phyloP scores from a whole-genome alignment of 2,113 vertebrate species.

The Physeter macrocephalus region DNA sequence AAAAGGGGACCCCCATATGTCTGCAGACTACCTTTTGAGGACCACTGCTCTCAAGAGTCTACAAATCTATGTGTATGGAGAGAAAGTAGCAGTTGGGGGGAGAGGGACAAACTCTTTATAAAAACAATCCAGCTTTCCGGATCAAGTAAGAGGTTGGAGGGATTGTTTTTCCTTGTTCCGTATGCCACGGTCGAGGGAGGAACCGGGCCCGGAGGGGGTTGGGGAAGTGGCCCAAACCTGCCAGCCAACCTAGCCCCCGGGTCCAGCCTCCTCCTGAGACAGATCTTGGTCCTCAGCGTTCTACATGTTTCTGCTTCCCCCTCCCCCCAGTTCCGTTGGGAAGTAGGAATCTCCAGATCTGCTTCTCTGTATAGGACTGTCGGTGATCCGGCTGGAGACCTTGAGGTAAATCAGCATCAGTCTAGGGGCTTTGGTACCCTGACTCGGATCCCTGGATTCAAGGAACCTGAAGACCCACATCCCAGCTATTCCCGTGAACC shows the following conservation, averaged over 20 bases:
- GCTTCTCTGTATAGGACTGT: not conserved
- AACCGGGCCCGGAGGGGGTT: fast-evolving
- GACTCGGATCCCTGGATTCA: not conserved
- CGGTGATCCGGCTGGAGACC: not conserved
- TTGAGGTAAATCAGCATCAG: conserved; percentile 16
- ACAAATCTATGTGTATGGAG: not conserved
- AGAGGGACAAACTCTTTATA: not conserved
- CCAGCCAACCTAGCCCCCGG: fast-evolving
- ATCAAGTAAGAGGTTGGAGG: fast-evolving
- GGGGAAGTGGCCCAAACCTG: fast-evolving
- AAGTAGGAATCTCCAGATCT: not conserved
- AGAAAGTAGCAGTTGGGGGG: not conserved
- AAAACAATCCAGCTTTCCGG: not conserved
- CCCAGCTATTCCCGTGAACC: no score
- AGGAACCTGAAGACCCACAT: no score
- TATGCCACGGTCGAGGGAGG: fast-evolving
- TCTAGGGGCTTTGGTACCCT: not conserved
- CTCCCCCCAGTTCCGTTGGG: fast-evolving
- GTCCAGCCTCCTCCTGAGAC: fast-evolving
- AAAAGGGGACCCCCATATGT: not conserved
- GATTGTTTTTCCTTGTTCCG: fast-evolving
- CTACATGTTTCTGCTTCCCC: no score
- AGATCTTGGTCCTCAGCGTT: not conserved
- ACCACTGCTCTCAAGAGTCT: not conserved
- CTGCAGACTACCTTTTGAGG: not conserved